A percentile compares a stretch with the other conserved stretches of the same genome.
phyloP scores from a whole-genome alignment of 2,113 vertebrate genomes.

The Ancistrus triradiatus region DNA sequence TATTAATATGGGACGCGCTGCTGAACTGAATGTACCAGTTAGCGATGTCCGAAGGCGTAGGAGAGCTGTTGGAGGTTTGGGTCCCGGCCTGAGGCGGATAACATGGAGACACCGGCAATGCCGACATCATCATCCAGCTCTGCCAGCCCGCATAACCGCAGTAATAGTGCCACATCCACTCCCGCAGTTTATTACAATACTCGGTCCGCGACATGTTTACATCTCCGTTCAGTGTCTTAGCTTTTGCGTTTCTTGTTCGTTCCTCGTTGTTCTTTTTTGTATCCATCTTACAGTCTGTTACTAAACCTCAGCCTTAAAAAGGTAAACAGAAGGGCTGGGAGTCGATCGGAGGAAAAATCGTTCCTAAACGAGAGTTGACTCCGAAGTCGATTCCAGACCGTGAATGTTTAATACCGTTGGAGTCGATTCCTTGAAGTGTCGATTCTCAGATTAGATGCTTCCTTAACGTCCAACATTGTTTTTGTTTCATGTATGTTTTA shows the following conservation, averaged over 20 bases:
- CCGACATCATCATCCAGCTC: slow-evolving; percentile 62
- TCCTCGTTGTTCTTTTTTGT: background rate
- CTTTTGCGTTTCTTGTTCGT: background rate
- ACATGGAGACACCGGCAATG: slow-evolving; percentile 56
- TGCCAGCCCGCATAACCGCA: slow-evolving; percentile 82
- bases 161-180: slow-evolving; percentile 91
- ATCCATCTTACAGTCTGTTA: slow-evolving; percentile 39
- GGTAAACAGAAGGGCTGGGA: no score
- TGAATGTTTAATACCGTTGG: no score
- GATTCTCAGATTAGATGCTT: no score
- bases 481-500: no score
- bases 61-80: slow-evolving; percentile 40
- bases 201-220: slow-evolving; percentile 60
- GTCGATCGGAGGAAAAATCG: no score
- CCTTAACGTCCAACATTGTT: no score
- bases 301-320: no score
- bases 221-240: background rate
- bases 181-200: slow-evolving; percentile 81
- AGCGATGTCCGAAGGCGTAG: slow-evolving; percentile 37
- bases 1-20: slow-evolving; percentile 22
- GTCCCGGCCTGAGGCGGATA: background rate
- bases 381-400: no score
- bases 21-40: slow-evolving; percentile 47
- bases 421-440: no score
- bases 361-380: no score